Evolutionary conservation across 2,888 invertebrate genomes (phyloP), one percentile per base, ranked within the genome.

Genomic region (Marronus borbonicus): DNA sequence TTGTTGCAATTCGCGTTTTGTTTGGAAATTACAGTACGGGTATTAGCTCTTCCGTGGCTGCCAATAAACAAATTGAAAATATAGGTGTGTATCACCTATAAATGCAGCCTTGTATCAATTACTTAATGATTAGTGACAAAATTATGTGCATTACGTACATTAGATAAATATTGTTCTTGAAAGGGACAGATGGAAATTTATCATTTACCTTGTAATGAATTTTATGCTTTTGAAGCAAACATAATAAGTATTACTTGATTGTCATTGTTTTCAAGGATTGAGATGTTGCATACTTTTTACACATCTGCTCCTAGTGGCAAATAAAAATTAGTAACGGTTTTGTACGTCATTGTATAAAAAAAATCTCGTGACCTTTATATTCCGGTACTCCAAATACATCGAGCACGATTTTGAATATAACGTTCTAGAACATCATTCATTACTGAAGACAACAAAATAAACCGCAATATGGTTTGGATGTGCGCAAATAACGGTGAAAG

Each of bases 31-130:
- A 14, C 28, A 52, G 12, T 24, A 50, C 7, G 24, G 24, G 17
- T 55, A 69, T 55, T 44, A 72, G 60, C 58, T 60, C 72, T 39
- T 72, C 55, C 44, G 17, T 44, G 58, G 58, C 58, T 36, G 58
- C 39, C 72, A 60, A 36, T 31, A 58, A 72, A 39, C 12, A 58
- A 20, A 72, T 58, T 58, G 17, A 69, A 69, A 72, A 39, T 5
- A 17, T 39, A 72, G 20, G 39, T 58, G 39, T 39, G 36, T 44
- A 44, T 44, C 12, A 52, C n/a, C 39, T 72, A 2, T 58, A 39
- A 58, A 72, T 36, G 36, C 72, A 72, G 60, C 72, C 72, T 72
- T 72, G 72, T 72, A 72, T 72, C 72, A 24, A 24, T 24, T 24
- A 72, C 72, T 44, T 36, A 72, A 58, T 52, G 58, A 72, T 58